Evolutionary conservation across 2,888 invertebrate genomes (phyloP), one percentile per base, ranked within the genome.

Genomic region (Hylaea fasciaria): DNA sequence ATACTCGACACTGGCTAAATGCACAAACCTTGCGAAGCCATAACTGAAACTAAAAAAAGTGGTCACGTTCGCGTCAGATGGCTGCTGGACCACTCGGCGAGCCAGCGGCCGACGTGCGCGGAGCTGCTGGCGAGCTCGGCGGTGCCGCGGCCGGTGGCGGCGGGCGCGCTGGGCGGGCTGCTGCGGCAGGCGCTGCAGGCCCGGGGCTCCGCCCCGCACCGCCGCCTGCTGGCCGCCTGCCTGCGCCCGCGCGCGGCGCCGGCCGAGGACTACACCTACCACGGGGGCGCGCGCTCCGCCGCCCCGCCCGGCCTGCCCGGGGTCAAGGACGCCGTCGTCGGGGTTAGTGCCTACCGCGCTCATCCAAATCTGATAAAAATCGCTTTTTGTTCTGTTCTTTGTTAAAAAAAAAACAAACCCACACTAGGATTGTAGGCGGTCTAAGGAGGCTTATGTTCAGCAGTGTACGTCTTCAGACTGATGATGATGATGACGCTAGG

Each of bases 91-190:
- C 98, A 99, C 80, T 97, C 98, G 82, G 95, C 97, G 0, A 94
- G 94, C 35, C 90, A 95, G 68, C 93, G 99, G 4, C 98, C 99
- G 0, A 96, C 97, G 0, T 96, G 98, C 7, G 94, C 95, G 41
- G 97, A 98, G 79, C 91, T 99, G 1, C 89, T 98, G 0, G 93
- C 95, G 35, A 97, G 97, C 0, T 95, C 96, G 60, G 94, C 96
- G 70, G 93, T 99, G 2, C 98, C 98, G 0, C 96, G 98, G 0
- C 95, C 96, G 0, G 93, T 98, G n/a, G 97, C 97, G 74, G 97
- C 98, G 69, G 95, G 95, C 0, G 96, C 97, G 65, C 83, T 98
- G 0, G 95, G 96, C 52, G 97, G 97, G 69, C 94, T 97, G 77
- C 91, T 98, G 12, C 93, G 96, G 0, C 96, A 97, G 70, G 96